Evolutionary conservation across 2,888 invertebrate genomes (phyloP).

Genomic region (Platerodrilus igneus): DNA sequence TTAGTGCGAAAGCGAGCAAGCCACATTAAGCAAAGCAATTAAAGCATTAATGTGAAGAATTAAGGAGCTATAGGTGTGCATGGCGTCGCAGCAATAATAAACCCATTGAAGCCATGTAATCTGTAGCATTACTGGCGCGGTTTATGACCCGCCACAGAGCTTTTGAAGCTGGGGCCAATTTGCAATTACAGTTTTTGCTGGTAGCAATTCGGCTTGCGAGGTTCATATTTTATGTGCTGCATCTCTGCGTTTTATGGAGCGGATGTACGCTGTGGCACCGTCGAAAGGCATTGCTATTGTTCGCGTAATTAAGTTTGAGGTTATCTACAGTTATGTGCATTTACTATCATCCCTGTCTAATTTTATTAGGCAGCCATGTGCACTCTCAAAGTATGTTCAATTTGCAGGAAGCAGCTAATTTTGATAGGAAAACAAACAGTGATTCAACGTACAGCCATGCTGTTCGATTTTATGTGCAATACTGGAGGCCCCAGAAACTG

Average conservation of each 20-base stretch:
- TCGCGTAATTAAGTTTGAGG: slow-evolving; percentile 38
- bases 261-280: slow-evolving; percentile 14
- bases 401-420: too few species aligned
- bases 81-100: slow-evolving; percentile 33
- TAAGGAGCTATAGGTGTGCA: slow-evolving; percentile 26
- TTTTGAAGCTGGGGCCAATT: slow-evolving; percentile 36
- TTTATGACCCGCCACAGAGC: slow-evolving; percentile 37
- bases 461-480: too few species aligned
- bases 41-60: slow-evolving; percentile 28
- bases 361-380: too few species aligned
- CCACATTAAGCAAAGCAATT: slow-evolving; percentile 24
- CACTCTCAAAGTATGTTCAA: too few species aligned
- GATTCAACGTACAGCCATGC: too few species aligned
- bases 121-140: slow-evolving; percentile 35
- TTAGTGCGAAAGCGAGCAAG: slow-evolving; percentile 16
- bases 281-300: slow-evolving; percentile 29
- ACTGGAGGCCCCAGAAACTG: too few species aligned
- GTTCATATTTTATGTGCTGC: slow-evolving; percentile 42
- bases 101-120: slow-evolving; percentile 36
- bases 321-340: slow-evolving; percentile 26
- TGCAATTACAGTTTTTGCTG: slow-evolving; percentile 42
- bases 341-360: slow-evolving; percentile 13
- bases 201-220: slow-evolving; percentile 34
- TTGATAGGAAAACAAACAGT: too few species aligned
- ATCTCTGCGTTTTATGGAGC: slow-evolving; percentile 39